Base-by-base conservation (phyloP, 2,113 vertebrate species). In the Aegypius monachus region DNA sequence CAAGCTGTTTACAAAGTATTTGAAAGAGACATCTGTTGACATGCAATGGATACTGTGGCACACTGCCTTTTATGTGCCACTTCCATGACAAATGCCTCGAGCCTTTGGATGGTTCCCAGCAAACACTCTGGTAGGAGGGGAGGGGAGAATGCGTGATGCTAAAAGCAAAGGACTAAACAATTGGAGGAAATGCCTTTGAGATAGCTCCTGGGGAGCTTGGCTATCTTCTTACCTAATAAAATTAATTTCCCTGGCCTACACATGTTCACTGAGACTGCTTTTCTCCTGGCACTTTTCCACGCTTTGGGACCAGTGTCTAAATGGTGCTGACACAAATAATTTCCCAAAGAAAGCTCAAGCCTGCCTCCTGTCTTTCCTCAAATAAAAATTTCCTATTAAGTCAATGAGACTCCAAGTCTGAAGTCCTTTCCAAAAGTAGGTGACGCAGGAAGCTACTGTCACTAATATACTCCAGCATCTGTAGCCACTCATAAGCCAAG, bases 151-250 rank as follows among this genome's bases (percentile, higher is more conserved):
- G 34, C 0, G 0, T 7, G 53, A 65, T 80, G 53, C 43, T 61
- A 7, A 77, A 75, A 81, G n/a, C 47, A 21, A 66, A 71, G 66
- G 36, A 14, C 31, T 18, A 7, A 68, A 95, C 93, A 94, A 95
- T 78, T 29, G 55, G 31, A 95, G 94, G 96, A 96, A 97, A 92
- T 88, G 71, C 86, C 55, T 93, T 22, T 21, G 67, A 90, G 88
- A 92, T 86, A 93, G 72, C 53, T 93, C 18, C 70, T 17, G 25
- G 68, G 68, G 26, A 81, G 43, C 45, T 11, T 6, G 23, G 77
- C 34, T 80, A 94, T 97, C 94, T 94, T 81, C 82, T 95, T 74
- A 81, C 88, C 50, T 20, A 32, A 56, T 75, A 63, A 81, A 74
- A 84, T 81, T 11, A 12, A 63, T 63, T 58, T 32, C 23, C 58